Percentiles rank a stretch among this genome's conserved stretches.
phyloP scores from a whole-genome alignment of 2,888 invertebrate species.

The Tetragnatha montana region DNA sequence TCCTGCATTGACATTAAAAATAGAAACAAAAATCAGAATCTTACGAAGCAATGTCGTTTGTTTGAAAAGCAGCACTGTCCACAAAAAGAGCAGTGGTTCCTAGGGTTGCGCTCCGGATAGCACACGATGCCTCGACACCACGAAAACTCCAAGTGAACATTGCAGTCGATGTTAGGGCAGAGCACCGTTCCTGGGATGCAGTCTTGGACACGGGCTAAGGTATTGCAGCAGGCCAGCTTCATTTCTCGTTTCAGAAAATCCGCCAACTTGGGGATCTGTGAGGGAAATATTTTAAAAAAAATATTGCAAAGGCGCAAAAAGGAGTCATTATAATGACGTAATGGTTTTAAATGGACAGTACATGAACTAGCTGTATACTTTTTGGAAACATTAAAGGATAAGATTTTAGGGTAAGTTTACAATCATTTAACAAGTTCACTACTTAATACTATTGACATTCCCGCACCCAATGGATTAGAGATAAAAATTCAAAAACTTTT shows the following conservation, averaged over 20 bases:
- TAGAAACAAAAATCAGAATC: not conserved
- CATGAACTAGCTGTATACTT: no score
- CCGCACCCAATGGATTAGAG: no score
- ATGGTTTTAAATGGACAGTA: no score
- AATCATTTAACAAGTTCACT: no score
- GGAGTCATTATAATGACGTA: no score
- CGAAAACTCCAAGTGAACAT: conserved; percentile 53
- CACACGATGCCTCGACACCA: conserved; percentile 64
- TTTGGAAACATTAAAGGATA: no score
- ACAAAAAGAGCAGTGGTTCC: conserved; percentile 67
- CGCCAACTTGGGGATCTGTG: conserved; percentile 46
- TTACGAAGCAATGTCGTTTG: conserved; percentile 61
- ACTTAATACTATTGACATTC: no score
- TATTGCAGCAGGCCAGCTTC: conserved; percentile 61
- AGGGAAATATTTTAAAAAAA: not conserved
- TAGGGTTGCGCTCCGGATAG: conserved; percentile 51
- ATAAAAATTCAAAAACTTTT: no score
- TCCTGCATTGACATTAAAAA: not conserved
- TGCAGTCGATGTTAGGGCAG: conserved; percentile 62
- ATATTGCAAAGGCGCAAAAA: no score
- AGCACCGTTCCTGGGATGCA: conserved; percentile 63
- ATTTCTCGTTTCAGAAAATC: conserved; percentile 41
- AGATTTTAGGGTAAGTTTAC: no score
- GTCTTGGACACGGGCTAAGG: conserved; percentile 38
- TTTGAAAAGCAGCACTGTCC: conserved; percentile 62